Conservation (phyloP, 2,888 invertebrate genomes). For the Arge pagana region DNA sequence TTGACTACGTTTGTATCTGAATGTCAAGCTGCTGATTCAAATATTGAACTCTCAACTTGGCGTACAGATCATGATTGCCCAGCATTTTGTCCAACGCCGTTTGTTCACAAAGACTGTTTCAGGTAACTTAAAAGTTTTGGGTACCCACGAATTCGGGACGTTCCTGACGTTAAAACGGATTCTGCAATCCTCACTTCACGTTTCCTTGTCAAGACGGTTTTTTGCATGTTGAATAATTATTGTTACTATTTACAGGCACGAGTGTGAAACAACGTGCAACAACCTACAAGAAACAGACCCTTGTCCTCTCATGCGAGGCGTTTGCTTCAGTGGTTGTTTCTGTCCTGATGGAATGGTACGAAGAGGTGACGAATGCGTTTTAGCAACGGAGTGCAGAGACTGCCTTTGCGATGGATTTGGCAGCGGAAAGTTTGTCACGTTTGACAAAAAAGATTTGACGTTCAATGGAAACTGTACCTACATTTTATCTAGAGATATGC, state of each 20-base stretch:
- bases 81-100: slow-evolving; percentile 72
- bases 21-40: slow-evolving; percentile 69
- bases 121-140: slow-evolving; percentile 61
- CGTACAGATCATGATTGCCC: slow-evolving; percentile 73
- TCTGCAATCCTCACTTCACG: not conserved
- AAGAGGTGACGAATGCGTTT: slow-evolving; percentile 70
- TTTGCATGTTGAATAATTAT: not conserved
- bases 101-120: slow-evolving; percentile 84
- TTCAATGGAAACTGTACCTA: slow-evolving; percentile 87
- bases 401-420: slow-evolving; percentile 77
- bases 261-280: slow-evolving; percentile 80
- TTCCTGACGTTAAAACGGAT: not conserved
- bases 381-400: slow-evolving; percentile 74
- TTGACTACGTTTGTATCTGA: slow-evolving; percentile 74
- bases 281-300: slow-evolving; percentile 63
- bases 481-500: slow-evolving; percentile 71
- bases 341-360: slow-evolving; percentile 77
- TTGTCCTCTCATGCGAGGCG: slow-evolving; percentile 68
- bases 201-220: not conserved
- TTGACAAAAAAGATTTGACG: slow-evolving; percentile 79
- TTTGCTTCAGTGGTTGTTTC: slow-evolving; percentile 83
- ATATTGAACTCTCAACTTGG: slow-evolving; percentile 72
- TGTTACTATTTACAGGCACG: slow-evolving; percentile 37
- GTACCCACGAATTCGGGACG: too few relatives aligned
- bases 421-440: slow-evolving; percentile 80